A percentile compares a stretch with the other conserved stretches of the same genome.
These are phyloP conservation scores for Eristalinus aeneus DNA, from an alignment of 2,888 invertebrate species.

Conservation along the genomic window DNA sequence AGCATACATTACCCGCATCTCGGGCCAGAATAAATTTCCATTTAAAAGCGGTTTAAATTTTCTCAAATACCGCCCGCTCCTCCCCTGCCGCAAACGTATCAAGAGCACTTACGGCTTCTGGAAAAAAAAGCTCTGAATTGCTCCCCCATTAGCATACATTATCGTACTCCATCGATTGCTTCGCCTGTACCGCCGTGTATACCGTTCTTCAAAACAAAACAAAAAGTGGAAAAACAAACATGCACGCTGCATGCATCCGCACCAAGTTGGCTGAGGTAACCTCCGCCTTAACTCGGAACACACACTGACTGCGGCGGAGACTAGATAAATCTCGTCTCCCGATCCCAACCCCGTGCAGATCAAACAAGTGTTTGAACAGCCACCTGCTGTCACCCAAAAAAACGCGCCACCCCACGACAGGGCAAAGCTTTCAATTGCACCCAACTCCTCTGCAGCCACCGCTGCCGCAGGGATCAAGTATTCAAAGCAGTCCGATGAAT, in stretches of 20 bases:
- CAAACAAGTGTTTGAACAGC: constrained; percentile 42
- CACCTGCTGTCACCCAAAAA: neutral
- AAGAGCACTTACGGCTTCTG: constrained; percentile 18
- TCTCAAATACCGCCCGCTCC: constrained; percentile 9
- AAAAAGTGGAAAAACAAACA: neutral
- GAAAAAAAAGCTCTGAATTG: constrained; percentile 26
- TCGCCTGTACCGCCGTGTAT: constrained; percentile 10
- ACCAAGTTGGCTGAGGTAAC: neutral
- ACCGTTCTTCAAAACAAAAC: neutral
- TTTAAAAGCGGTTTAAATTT: constrained; percentile 53
- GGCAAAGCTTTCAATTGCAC: constrained; percentile 4
- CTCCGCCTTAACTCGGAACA: neutral
- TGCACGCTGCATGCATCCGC: neutral
- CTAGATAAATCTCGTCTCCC: neutral
- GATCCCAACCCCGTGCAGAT: neutral
- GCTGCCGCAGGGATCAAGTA: constrained; percentile 37
- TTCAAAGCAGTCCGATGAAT: constrained; percentile 56
- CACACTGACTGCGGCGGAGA: too few relatives aligned
- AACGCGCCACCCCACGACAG: neutral
- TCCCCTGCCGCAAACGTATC: constrained; percentile 2
- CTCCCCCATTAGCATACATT: constrained; percentile 48
- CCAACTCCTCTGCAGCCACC: constrained; percentile 1
- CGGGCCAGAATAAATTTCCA: constrained; percentile 51
- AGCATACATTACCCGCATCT: constrained; percentile 42
- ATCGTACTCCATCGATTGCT: constrained; percentile 51